Evolutionary conservation across 2,888 invertebrate genomes (phyloP), one percentile per base, ranked within the genome.

Genomic region (Catotricha subobsoleta): DNA sequence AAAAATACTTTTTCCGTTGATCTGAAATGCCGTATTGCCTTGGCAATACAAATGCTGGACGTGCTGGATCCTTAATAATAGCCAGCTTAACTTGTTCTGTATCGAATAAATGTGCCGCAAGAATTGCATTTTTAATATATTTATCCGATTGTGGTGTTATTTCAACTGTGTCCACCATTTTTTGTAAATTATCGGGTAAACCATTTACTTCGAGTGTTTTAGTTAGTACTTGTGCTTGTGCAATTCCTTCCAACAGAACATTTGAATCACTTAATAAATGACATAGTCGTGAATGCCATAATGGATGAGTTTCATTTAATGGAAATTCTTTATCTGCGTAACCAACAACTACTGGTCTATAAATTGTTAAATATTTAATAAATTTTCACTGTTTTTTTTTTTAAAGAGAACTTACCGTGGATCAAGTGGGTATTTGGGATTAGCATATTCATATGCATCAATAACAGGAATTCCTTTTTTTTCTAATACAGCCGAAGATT

Each of bases 161-260:
- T 46, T 71, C 62, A 7, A 57, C 46, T 39, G 69, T 52, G 28
- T 59, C 54, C 10, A 69, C 62, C 4, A 65, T 52, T 42, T 71
- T 67, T 52, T 72, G 65, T 41, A 79, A 62, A 47, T 61, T 65
- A 8, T 68, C 62, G 1, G 82, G 81, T 39, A 83, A 62, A 43
- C 62, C 68, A 31, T 72, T 61, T 47, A 74, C 62, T 44, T 72
- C 66, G 4, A 84, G 60, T 2, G 83, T 74, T 54, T 90, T 90
- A 3, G 83, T 82, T 6, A 91, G 61, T n/a, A 78, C 63, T 62
- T 81, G 76, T 1, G 84, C 84, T 64, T 91, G 90, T 2, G 68
- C 57, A 40, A 80, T 52, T 10, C 87, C 90, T 60, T 76, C 73
- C 19, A 82, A 52, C 3, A 83, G 60, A 8, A 80, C 74, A 59